These are phyloP conservation scores for Drosophila trichaetosa DNA, from an alignment of 2,888 invertebrate species.

Conservation along the genomic window DNA sequence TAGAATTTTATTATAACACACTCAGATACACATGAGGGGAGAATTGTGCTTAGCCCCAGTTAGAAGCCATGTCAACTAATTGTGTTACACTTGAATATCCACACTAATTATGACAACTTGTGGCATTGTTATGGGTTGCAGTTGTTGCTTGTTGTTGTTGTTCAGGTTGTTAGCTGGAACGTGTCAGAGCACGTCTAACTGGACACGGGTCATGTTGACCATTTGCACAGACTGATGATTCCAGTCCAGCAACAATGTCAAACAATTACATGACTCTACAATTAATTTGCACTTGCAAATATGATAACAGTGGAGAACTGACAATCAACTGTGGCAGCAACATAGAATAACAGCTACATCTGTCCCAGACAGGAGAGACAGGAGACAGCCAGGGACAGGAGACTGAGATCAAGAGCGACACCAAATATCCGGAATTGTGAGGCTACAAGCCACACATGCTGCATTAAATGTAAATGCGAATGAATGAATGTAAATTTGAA, in stretches of 20 bases:
- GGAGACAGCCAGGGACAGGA: not conserved
- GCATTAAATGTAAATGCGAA: slow-evolving; percentile 28
- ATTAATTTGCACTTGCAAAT: slow-evolving; percentile 69
- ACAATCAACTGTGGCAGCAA: slow-evolving; percentile 40
- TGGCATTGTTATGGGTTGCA: slow-evolving; percentile 12
- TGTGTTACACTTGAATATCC: slow-evolving; percentile 57
- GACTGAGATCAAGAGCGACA: not conserved
- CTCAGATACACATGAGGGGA: not conserved
- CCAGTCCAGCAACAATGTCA: slow-evolving; percentile 59
- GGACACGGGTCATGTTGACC: not conserved
- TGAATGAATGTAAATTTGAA: slow-evolving; percentile 46
- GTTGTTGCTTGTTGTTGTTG: slow-evolving; percentile 2
- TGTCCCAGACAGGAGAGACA: not conserved
- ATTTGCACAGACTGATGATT: slow-evolving; percentile 17
- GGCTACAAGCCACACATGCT: slow-evolving; percentile 28
- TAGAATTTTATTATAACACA: not conserved
- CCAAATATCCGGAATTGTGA: slow-evolving; percentile 15
- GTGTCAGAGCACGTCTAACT: slow-evolving; percentile 14
- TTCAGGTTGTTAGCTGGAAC: slow-evolving; percentile 3
- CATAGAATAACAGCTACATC: slow-evolving; percentile 1
- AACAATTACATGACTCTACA: slow-evolving; percentile 77
- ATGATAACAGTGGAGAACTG: slow-evolving; percentile 54
- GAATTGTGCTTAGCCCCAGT: not conserved
- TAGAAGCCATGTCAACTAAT: slow-evolving; percentile 59
- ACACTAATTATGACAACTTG: slow-evolving; percentile 52